Conservation (phyloP, 2,113 vertebrate genomes). For the Rhodinocichla rosea region DNA sequence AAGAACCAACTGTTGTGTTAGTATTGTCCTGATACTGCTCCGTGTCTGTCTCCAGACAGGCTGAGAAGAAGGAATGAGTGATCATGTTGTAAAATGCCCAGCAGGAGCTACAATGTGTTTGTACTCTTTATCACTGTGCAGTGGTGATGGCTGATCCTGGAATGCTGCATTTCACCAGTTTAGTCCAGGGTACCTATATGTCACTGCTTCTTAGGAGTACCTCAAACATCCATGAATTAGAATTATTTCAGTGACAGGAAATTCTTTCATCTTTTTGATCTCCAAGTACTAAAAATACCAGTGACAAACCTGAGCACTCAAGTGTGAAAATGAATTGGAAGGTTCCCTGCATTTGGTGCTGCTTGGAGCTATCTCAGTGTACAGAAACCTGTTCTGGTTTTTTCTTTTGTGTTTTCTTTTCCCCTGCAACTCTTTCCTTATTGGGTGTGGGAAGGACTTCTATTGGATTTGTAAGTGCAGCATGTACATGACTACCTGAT, state of each 20-base stretch:
- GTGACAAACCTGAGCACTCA: neutral
- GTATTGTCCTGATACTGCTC: neutral
- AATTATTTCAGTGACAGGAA: neutral
- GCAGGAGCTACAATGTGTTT: accelerated
- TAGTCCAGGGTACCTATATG: neutral
- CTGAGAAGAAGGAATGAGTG: neutral
- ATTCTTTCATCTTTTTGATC: neutral
- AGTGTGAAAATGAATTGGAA: neutral
- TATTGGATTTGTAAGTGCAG: neutral
- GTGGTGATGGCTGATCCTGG: neutral
- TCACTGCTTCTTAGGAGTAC: neutral
- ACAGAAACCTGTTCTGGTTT: neutral
- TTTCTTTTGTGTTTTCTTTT: neutral
- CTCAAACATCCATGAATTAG: neutral
- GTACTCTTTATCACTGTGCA: neutral
- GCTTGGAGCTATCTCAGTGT: neutral
- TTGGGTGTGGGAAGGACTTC: neutral
- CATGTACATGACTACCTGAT: accelerated
- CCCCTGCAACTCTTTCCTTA: neutral
- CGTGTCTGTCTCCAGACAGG: neutral
- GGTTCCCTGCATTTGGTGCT: neutral
- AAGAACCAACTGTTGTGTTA: neutral
- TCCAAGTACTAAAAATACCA: neutral
- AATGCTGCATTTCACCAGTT: neutral
- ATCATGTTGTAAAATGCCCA: neutral